Evolutionary conservation across 2,888 invertebrate species (phyloP), one percentile per base, ranked within the genome.

Genomic region (Silvanus unidentatus): DNA sequence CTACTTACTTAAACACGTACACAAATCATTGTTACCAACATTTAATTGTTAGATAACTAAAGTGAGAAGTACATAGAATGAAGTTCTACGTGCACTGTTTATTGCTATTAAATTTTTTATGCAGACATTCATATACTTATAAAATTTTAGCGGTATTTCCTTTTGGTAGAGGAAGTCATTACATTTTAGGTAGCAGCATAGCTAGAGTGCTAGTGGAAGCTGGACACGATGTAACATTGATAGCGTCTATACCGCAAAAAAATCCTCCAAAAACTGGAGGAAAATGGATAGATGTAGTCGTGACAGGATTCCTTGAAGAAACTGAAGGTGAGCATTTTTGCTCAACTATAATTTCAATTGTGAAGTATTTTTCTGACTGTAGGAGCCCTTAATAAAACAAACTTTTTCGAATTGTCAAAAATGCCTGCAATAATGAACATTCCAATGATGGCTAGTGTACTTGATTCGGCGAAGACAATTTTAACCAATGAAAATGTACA

Each of bases 171-270:
- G 40, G 37, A 8, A 52, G 52, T 36, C 52, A 50, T 16, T 54
- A 50, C 39, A 49, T 52, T 29, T 40, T 57, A 1, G 57, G 54
- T 1, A 53, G 42, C 30, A 41, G 47, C 9, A 37, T 60, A 5
- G 48, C 54, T 37, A 49, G 49, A 42, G 55, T 45, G n/a, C 44
- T 62, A n/a, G 59, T 57, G 1, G 52, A 54, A 43, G 51, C 49
- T 22, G 60, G 59, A n/a, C 60, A 61, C 39, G 53, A 61, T 39
- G 53, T 61, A 13, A 60, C 60, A 1, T 45, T 61, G 36, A 45
- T 61, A 6, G 47, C 47, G 15, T 43, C 59, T 6, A 57, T 50
- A 29, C 14, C n/a, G 1, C 53, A 56, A 15, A 53, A 54, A 53
- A 42, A 46, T 16, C 55, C 57, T 0, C 55, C 55, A 2, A 48